These are phyloP conservation scores for Pseudochirops corinnae DNA, from an alignment of 2,797 vertebrate species.

Conservation along the genomic window DNA sequence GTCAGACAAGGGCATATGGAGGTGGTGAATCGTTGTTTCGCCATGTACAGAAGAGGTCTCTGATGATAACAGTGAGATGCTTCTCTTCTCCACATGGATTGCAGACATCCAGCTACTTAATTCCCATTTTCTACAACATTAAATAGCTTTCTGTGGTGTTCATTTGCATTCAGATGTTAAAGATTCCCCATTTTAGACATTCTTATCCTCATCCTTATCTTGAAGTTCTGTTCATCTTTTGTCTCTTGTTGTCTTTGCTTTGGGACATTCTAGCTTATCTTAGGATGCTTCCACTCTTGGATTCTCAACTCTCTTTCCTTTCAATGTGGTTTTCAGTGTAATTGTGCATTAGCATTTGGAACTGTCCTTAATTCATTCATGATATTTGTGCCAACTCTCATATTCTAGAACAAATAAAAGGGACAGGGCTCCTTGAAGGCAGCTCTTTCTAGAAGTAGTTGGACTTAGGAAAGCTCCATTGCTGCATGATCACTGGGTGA, in stretches of 20 bases:
- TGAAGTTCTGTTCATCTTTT: conserved; percentile 42
- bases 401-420: conserved; percentile 34
- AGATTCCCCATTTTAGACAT: background rate
- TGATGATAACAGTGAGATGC: conserved; percentile 31
- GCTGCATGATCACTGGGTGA: background rate
- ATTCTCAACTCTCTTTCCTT: conserved; percentile 32
- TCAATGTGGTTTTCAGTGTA: background rate
- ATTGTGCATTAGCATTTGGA: conserved; percentile 22
- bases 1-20: background rate
- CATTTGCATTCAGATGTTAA: conserved; percentile 49
- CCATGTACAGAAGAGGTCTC: conserved; percentile 40
- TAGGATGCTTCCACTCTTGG: conserved; percentile 9
- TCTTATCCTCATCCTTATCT: conserved; percentile 52
- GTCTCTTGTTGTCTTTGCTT: conserved; percentile 14
- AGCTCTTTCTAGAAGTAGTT: background rate
- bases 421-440: background rate
- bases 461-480: conserved; percentile 38
- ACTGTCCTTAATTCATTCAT: conserved; percentile 47
- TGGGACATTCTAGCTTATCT: conserved; percentile 27
- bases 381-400: background rate
- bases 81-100: conserved; percentile 4
- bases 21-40: conserved; percentile 30
- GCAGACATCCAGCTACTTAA: background rate
- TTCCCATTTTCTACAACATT: conserved; percentile 44
- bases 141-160: conserved; percentile 45